These are phyloP conservation scores for Halyomorpha halys DNA, from an alignment of 1,140 invertebrate genomes.

Conservation along the genomic window DNA sequence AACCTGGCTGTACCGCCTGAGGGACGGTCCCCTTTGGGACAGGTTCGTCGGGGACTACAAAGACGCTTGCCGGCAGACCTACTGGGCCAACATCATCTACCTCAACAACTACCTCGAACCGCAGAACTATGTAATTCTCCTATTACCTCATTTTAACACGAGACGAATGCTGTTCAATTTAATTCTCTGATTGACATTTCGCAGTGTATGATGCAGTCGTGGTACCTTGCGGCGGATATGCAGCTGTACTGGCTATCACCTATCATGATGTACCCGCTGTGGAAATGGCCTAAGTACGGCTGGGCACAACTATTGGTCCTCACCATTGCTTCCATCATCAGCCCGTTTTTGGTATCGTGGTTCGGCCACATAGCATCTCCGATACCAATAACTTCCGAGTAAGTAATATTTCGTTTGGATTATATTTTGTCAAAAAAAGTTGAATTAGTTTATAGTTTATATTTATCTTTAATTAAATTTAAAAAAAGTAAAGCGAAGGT, in stretches of 20 bases:
- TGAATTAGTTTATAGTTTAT: too few species aligned
- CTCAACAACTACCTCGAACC: constrained; percentile 45
- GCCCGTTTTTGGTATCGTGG: constrained; percentile 21
- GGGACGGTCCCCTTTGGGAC: constrained; percentile 38
- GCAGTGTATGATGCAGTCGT: constrained; percentile 44
- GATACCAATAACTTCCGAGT: constrained; percentile 27
- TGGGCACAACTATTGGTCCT: constrained; percentile 13
- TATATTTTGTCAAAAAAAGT: too few species aligned
- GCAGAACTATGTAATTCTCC: constrained; percentile 27
- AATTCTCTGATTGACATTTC: too few species aligned
- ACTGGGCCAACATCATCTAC: constrained; percentile 50
- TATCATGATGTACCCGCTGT: constrained; percentile 37
- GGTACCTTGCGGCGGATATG: constrained; percentile 46
- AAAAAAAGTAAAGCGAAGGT: too few species aligned
- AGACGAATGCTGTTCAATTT: too few species aligned
- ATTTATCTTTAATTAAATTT: too few species aligned
- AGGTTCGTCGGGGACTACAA: constrained; percentile 25
- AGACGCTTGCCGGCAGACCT: constrained; percentile 38
- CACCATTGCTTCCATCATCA: constrained; percentile 20
- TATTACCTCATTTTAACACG: too few species aligned
- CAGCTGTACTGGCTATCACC: constrained; percentile 42
- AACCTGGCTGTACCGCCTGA: constrained; percentile 35
- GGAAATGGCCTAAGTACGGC: constrained; percentile 34
- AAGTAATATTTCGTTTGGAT: not conserved
- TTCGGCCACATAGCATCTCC: constrained; percentile 24